Evolutionary conservation across 2,888 invertebrate species (phyloP), one percentile per base, ranked within the genome.

Genomic region (Scaptomyza caliginosa): DNA sequence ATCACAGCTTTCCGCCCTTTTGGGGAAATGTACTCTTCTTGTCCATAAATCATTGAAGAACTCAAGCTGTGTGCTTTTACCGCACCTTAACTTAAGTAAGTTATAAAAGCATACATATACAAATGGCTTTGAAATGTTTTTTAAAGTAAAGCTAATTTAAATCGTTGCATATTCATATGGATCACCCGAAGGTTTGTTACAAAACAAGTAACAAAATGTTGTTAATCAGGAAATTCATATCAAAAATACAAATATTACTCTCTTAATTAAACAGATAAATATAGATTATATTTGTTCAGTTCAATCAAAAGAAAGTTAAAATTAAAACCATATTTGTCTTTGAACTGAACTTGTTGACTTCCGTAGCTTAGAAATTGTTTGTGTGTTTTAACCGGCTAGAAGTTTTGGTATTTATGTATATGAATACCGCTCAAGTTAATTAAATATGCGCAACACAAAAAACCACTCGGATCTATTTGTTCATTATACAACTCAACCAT

Each of bases 401-500:
- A 34, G 13, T 50, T 7, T 19, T 0, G 28, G 23, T 45, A 71
- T 57, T 21, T 36, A n/a, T 57, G 17, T 36, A n/a, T 38, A 23
- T 32, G 16, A 40, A 13, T 4, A 19, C 11, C 21, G 32, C 50
- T 17, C 17, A 16, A 40, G 38, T 42, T 70, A 64, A 75, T 75
- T 56, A n/a, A n/a, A 51, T 30, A 70, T 72, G 72, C 76, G 45
- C 45, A 54, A 75, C 72, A 76, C 57, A 50, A 6, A 60, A 72
- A 76, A 38, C 55, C 76, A 76, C 71, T 72, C 30, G 45, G 10
- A 17, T 45, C 39, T 65, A 46, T 54, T 76, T 59, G 49, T 42
- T 50, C 39, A 45, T 6, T 26, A 21, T 8, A n/a, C 19, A 17
- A 16, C 67, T 67, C 50, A 55, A 36, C 39, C 48, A 68, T 4